phyloP scores from a whole-genome alignment of 2,113 vertebrate species.

The Limanda limanda region DNA sequence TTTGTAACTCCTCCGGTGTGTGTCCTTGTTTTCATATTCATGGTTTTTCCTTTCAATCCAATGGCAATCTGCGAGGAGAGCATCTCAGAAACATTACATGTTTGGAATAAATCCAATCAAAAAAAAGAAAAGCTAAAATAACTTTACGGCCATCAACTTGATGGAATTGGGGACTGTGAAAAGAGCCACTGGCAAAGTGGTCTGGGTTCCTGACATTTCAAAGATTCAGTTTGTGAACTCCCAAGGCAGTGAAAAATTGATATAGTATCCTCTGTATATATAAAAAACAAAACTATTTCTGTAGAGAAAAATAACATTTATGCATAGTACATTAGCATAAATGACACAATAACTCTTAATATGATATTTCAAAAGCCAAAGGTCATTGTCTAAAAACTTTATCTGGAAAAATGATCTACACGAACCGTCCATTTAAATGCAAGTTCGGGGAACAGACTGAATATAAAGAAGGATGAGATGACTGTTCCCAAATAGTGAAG shows the following conservation, averaged over 20 bases:
- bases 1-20: conserved; percentile 17
- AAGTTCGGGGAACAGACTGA: too few relatives aligned
- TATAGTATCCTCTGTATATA: neutral
- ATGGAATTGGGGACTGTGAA: conserved; percentile 42
- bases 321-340: too few relatives aligned
- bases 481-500: too few relatives aligned
- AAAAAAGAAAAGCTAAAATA: conserved; percentile 50
- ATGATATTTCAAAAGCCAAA: too few relatives aligned
- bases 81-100: conserved; percentile 59
- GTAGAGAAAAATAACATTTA: too few relatives aligned
- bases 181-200: conserved; percentile 54
- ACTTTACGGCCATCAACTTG: conserved; percentile 53
- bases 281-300: neutral
- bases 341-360: too few relatives aligned
- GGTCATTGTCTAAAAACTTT: too few relatives aligned
- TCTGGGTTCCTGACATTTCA: conserved; percentile 38
- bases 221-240: conserved; percentile 26
- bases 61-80: conserved; percentile 63
- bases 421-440: too few relatives aligned
- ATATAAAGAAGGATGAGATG: too few relatives aligned
- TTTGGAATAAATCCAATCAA: conserved; percentile 67
- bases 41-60: conserved; percentile 55
- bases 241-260: conserved; percentile 30
- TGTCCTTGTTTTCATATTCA: conserved; percentile 64
- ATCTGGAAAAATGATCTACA: too few relatives aligned